Conservation (phyloP, 2,797 vertebrate species). For the Sebastes cheni region DNA sequence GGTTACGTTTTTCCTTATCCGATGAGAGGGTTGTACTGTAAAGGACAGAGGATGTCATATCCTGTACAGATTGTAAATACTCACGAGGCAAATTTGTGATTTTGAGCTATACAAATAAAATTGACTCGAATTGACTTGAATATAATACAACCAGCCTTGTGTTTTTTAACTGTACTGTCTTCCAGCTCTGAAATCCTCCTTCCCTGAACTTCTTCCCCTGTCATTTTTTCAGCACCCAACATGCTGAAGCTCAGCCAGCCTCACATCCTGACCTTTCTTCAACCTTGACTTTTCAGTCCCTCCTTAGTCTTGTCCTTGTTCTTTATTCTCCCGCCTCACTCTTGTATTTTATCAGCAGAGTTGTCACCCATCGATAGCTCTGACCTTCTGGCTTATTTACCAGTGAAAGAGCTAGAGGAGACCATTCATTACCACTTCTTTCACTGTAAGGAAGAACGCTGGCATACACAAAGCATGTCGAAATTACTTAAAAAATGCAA, state of each 20-base stretch:
- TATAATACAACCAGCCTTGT: too few species aligned
- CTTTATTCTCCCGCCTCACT: conserved; percentile 14
- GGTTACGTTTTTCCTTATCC: too few species aligned
- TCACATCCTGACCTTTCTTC: conserved; percentile 25
- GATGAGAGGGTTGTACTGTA: too few species aligned
- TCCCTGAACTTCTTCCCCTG: neutral
- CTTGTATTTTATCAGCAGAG: conserved; percentile 12
- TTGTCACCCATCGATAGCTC: conserved; percentile 29
- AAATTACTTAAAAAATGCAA: neutral
- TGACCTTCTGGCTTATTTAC: conserved; percentile 52
- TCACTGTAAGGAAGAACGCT: neutral
- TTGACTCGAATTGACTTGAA: too few species aligned
- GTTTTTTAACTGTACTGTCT: neutral
- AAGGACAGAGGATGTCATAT: too few species aligned
- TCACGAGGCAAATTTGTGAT: too few species aligned
- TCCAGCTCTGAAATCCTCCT: neutral
- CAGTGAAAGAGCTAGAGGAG: neutral
- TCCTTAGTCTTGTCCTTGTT: conserved; percentile 15
- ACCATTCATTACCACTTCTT: neutral
- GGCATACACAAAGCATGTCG: neutral
- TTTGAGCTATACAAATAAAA: too few species aligned
- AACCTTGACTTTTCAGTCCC: conserved; percentile 33
- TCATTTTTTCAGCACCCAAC: neutral
- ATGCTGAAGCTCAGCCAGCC: neutral
- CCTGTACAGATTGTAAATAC: too few species aligned